phyloP scores from a whole-genome alignment of 2,797 vertebrate species.

The Pseudochaenichthys georgianus region DNA sequence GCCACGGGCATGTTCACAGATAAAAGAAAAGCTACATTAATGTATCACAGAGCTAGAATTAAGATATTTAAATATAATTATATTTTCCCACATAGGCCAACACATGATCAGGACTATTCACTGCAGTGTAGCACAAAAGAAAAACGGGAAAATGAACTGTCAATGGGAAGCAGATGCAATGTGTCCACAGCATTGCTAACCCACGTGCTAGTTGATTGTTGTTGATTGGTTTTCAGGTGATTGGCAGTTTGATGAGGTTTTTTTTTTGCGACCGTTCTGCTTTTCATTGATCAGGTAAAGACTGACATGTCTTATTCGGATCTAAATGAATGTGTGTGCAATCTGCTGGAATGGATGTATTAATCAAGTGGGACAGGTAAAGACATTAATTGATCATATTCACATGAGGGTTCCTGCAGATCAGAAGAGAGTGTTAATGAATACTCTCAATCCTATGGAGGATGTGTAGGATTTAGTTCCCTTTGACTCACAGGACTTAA shows the following conservation, averaged over 20 bases:
- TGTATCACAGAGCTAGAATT: not conserved
- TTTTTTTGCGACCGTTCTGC: not conserved
- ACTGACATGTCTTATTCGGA: not conserved
- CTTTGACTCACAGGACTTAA: conserved; percentile 20
- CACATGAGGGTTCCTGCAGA: conserved; percentile 7
- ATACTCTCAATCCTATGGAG: conserved; percentile 15
- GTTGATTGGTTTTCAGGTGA: not conserved
- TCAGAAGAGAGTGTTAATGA: conserved; percentile 5
- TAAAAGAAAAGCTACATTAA: not conserved
- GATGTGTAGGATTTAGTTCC: not conserved
- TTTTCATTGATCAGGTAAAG: conserved; percentile 17
- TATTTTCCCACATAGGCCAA: not conserved
- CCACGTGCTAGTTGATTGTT: not conserved
- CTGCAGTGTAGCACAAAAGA: not conserved
- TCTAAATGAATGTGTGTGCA: not conserved
- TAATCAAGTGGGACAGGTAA: conserved; percentile 22
- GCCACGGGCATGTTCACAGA: not conserved
- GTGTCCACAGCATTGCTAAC: not conserved
- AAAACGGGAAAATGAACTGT: not conserved
- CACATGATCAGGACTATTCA: not conserved
- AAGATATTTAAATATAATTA: not conserved
- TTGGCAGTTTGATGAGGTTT: conserved; percentile 7
- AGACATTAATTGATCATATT: conserved; percentile 11
- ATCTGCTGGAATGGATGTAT: conserved; percentile 26
- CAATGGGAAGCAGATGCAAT: not conserved